Evolutionary conservation across 2,113 vertebrate species (phyloP).

Genomic region (Siniperca chuatsi): DNA sequence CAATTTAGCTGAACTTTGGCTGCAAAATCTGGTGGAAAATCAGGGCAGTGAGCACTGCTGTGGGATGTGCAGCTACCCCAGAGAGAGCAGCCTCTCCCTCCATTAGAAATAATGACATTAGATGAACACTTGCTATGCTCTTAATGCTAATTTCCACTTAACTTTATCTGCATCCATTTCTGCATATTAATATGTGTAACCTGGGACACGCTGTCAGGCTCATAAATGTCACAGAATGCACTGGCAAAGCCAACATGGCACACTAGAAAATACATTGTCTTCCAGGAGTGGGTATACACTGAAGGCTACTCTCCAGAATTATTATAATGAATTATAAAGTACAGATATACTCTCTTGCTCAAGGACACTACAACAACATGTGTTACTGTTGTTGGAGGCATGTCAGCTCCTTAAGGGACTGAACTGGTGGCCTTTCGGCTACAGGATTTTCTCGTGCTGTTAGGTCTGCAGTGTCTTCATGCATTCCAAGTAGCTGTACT

Average conservation of each 20-base stretch:
- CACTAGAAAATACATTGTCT: background rate
- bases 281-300: background rate
- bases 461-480: conserved; percentile 4
- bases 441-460: background rate
- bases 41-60: background rate
- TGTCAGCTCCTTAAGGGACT: background rate
- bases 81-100: background rate
- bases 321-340: conserved; percentile 23
- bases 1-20: background rate
- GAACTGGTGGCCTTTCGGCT: background rate
- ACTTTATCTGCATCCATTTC: background rate
- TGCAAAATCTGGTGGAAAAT: background rate
- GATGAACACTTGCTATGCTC: background rate
- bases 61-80: background rate
- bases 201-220: background rate
- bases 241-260: background rate
- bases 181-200: conserved; percentile 12
- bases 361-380: conserved; percentile 5
- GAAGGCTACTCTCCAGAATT: conserved; percentile 15
- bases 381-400: background rate
- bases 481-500: conserved; percentile 2
- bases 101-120: background rate
- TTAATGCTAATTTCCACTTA: background rate
- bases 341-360: background rate
- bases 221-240: conserved; percentile 31